phyloP scores from a whole-genome alignment of 1,140 invertebrate genomes.

The Platorchestia sp. region DNA sequence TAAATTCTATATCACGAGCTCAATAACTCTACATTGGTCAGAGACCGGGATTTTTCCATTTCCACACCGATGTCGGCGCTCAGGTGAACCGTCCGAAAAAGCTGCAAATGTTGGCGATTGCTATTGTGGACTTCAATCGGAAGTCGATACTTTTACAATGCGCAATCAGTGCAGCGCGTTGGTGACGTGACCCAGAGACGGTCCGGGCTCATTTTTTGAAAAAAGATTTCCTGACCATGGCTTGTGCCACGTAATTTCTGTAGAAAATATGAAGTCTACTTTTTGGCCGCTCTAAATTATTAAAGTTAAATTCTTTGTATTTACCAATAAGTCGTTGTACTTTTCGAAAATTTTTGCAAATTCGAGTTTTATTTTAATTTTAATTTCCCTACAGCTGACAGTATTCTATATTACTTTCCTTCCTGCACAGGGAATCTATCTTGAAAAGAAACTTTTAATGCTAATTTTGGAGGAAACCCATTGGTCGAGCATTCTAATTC shows the following conservation, averaged over 20 bases:
- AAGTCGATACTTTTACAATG: conserved; percentile 53
- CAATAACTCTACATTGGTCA: background rate
- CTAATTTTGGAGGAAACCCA: background rate
- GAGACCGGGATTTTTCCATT: background rate
- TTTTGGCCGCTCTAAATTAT: background rate
- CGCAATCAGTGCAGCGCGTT: conserved; percentile 21
- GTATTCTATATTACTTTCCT: too few species aligned
- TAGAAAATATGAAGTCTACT: background rate
- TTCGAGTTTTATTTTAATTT: too few species aligned
- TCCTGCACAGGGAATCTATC: too few species aligned
- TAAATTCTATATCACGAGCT: background rate
- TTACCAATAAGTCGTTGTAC: too few species aligned
- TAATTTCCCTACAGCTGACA: too few species aligned
- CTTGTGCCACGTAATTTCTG: background rate
- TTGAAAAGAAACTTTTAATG: background rate
- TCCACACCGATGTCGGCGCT: background rate
- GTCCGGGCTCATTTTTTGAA: background rate
- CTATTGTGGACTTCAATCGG: conserved; percentile 47
- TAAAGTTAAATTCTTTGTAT: too few species aligned
- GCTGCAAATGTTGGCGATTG: conserved; percentile 32
- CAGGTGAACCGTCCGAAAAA: conserved; percentile 3
- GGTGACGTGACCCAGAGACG: background rate
- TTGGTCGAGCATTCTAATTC: background rate
- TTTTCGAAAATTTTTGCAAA: too few species aligned
- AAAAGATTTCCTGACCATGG: background rate